A percentile compares a stretch with the other conserved stretches of the same genome.
Conservation (phyloP, 1,140 invertebrate genomes). For the Sarcophaga bullata region DNA sequence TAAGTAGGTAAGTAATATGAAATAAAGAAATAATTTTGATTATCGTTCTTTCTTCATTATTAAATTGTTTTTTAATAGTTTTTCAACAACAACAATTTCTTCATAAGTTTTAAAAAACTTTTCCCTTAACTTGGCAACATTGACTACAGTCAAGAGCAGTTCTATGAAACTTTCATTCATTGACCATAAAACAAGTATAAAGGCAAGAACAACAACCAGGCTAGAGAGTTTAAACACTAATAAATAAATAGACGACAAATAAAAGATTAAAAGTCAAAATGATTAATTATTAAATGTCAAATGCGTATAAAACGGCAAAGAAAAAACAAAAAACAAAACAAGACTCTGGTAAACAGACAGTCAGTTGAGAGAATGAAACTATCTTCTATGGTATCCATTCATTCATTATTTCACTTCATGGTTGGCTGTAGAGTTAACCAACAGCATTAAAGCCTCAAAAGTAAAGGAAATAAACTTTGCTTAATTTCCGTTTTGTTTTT, state of each 20-base stretch:
- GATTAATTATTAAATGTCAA: slow-evolving; percentile 39
- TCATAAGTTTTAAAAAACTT: background rate
- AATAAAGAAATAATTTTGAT: too few species aligned
- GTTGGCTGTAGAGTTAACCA: background rate
- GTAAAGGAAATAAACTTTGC: background rate
- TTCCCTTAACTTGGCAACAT: background rate
- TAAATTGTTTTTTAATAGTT: too few species aligned
- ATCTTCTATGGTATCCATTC: background rate
- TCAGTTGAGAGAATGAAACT: background rate
- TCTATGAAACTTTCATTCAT: background rate
- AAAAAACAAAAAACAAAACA: background rate
- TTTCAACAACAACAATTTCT: background rate
- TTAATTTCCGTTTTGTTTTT: slow-evolving; percentile 5
- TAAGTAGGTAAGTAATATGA: too few species aligned
- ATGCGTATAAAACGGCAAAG: slow-evolving; percentile 2
- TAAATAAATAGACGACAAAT: slow-evolving; percentile 5
- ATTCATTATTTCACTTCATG: background rate
- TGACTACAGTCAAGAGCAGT: background rate
- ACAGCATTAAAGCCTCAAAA: background rate
- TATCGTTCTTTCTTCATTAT: too few species aligned
- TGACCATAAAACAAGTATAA: background rate
- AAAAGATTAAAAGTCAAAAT: slow-evolving; percentile 36
- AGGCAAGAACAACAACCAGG: background rate
- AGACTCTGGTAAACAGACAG: background rate
- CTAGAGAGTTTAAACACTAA: slow-evolving; percentile 1